Conservation (phyloP, 2,113 vertebrate species). For the Balaenoptera acutorostrata region DNA sequence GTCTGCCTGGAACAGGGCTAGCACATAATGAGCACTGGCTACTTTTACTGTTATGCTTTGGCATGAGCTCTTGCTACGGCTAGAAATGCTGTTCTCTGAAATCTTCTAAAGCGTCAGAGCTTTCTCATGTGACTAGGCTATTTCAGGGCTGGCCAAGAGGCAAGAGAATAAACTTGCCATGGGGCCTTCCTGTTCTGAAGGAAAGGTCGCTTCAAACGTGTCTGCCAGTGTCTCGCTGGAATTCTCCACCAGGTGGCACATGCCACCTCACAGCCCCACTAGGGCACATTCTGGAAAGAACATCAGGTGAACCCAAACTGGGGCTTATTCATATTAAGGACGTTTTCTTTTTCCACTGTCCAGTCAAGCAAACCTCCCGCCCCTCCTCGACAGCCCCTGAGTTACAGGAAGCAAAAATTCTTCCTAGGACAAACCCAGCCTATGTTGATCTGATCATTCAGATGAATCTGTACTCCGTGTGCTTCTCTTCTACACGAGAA, state of each 20-base stretch:
- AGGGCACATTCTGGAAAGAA: background rate
- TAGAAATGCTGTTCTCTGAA: background rate
- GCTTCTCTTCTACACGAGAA: background rate
- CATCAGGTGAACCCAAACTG: background rate
- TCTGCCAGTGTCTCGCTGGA: background rate
- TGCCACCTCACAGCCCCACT: background rate
- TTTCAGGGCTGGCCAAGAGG: background rate
- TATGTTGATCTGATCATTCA: background rate
- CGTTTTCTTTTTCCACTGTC: background rate
- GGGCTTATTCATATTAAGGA: background rate
- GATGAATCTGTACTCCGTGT: background rate
- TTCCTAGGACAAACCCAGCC: background rate
- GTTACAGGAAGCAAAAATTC: background rate
- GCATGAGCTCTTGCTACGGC: background rate
- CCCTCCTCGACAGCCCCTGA: background rate
- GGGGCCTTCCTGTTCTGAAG: background rate
- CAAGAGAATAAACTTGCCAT: background rate
- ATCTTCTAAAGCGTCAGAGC: background rate
- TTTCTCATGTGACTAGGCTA: background rate
- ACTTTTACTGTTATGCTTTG: background rate
- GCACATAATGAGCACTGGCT: background rate
- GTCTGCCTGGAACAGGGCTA: background rate
- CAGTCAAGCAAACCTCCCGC: background rate
- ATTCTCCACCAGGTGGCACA: slow-evolving; percentile 47
- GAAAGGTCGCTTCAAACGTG: background rate